These are phyloP conservation scores for Leuctra nigra DNA, from an alignment of 2,888 invertebrate genomes.

Conservation along the genomic window DNA sequence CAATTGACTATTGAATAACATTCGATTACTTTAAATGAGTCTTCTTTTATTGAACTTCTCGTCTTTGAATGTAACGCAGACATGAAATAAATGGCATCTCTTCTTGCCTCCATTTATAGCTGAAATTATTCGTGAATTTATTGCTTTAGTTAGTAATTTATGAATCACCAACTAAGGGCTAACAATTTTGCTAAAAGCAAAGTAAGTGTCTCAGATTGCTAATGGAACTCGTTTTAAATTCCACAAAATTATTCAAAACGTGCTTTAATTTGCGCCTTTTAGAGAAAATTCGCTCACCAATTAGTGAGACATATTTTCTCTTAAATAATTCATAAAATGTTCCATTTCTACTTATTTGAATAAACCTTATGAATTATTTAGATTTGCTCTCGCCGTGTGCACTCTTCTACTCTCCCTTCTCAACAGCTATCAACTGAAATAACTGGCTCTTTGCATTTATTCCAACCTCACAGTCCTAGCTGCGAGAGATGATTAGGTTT, in stretches of 20 bases:
- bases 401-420: too few species aligned
- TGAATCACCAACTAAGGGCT: too few species aligned
- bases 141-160: too few species aligned
- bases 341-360: constrained; percentile 15
- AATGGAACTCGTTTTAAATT: constrained; percentile 8
- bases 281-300: constrained; percentile 5
- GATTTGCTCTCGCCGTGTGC: constrained; percentile 18
- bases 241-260: constrained; percentile 6
- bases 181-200: constrained; percentile 1
- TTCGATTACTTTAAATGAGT: too few species aligned
- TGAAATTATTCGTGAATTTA: too few species aligned
- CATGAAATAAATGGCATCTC: too few species aligned
- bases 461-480: not conserved
- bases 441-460: constrained; percentile 6
- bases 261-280: constrained; percentile 2
- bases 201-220: constrained; percentile 6
- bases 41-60: too few species aligned
- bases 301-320: constrained; percentile 11
- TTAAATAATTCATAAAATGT: constrained; percentile 7
- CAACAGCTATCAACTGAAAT: constrained; percentile 8
- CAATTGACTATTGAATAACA: too few species aligned
- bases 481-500: not conserved
- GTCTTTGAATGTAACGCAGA: too few species aligned
- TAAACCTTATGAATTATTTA: constrained; percentile 26
- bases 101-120: too few species aligned